Evolutionary conservation across 2,113 vertebrate species (phyloP).

Genomic region (Cranoglanis bouderius): DNA sequence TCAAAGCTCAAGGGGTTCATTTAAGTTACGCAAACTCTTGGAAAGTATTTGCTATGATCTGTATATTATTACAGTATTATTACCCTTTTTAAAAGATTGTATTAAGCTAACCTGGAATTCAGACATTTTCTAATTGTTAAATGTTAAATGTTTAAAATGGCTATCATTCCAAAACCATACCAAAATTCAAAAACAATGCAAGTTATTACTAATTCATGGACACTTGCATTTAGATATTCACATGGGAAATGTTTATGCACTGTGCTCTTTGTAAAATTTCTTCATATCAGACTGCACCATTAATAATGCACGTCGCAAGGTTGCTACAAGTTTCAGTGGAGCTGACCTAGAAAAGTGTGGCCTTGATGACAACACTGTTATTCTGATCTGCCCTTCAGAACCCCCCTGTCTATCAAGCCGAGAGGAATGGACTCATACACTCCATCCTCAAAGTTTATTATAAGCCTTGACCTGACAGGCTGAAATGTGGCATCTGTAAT

Average conservation of each 20-base stretch:
- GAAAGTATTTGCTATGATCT: neutral
- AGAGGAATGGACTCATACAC: neutral
- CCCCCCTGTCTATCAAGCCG: neutral
- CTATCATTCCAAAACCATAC: neutral
- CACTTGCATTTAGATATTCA: neutral
- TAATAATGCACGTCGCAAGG: neutral
- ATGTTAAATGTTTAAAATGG: neutral
- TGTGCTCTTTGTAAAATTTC: neutral
- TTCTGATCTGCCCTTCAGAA: neutral
- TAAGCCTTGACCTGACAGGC: neutral
- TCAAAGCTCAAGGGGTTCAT: neutral
- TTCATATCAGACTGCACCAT: neutral
- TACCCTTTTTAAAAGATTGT: neutral
- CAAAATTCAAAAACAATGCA: neutral
- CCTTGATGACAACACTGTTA: neutral
- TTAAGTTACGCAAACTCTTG: neutral
- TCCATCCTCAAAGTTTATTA: neutral
- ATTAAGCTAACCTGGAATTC: neutral
- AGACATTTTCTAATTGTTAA: neutral
- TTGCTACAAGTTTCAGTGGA: neutral
- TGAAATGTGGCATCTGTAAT: neutral
- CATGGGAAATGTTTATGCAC: neutral
- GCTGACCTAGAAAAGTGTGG: slow-evolving; percentile 26
- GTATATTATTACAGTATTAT: neutral
- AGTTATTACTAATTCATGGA: neutral